Evolutionary conservation across 2,113 vertebrate species (phyloP), one percentile per base, ranked within the genome.

Genomic region (Entosphenus tridentatus): DNA sequence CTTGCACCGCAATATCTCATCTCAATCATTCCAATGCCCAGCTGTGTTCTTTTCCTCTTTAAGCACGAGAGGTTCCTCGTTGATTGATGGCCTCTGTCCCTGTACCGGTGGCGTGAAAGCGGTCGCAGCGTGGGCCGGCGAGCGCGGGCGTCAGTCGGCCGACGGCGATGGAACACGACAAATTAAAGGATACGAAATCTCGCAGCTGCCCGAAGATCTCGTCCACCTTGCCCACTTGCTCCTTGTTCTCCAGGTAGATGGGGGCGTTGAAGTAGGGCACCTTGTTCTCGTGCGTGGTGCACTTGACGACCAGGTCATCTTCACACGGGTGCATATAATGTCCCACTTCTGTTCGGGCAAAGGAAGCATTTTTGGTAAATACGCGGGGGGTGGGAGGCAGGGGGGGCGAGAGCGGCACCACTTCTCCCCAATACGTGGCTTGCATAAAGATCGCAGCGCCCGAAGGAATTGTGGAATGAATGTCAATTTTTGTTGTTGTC

Each of bases 241-340:
- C 89, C 76, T 98, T 98, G 78, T 98, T 98, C 74, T 98, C 89
- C 81, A 98, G 76, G 71, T 93, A 98, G 55, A 98, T 87, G 0
- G 92, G 92, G 11, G 93, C 93, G 1, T 98, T 98, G 77, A 97
- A 98, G 75, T 96, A 98, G 68, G 93, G 93, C 71, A 98, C 90
- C 73, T 87, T 95, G 77, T 86, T 95, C 73, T 97, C 91, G 56
- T 89, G 84, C 9, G 93, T 89, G 67, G 83, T 84, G 73, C 89
- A 98, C 73, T 86, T 97, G 70, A 86, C 90, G 71, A 98, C 89
- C 9, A 96, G 76, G 58, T 98, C 92, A 75, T 98, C 92, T 81
- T 98, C 92, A 76, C 93, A 98, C 0, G 92, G 91, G 72, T 98
- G 93, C 82, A 95, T 73, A 72, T 95, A 96, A 73, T 98, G 87